Evolutionary conservation across 2,797 vertebrate species (phyloP), one percentile per base, ranked within the genome.

Genomic region (Todus mexicanus): DNA sequence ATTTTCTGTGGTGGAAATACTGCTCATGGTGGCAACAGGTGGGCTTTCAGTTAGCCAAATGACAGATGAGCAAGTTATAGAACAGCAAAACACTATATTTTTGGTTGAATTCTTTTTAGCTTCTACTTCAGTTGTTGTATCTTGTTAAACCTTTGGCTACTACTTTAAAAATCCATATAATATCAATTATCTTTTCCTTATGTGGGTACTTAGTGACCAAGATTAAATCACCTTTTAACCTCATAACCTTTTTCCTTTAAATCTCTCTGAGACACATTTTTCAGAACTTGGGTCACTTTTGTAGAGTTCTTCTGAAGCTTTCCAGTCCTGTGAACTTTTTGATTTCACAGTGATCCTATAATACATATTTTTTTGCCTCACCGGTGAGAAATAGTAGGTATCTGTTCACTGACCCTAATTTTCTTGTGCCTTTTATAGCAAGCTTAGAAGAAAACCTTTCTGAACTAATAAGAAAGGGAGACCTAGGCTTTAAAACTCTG

Each of bases 381-480:
- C 6, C 7, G 23, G 63, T 48, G 63, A 75, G 84, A 92, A 92
- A 73, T 21, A 75, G 59, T 57, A 75, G 21, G 18, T 78, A 66
- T 84, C 73, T 6, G 5, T 64, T 79, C 86, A 81, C 50, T 37
- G n/a, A 59, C 60, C 25, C 90, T 96, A 54, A 69, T 84, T 95
- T 96, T 96, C 54, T 94, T 92, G 22, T 43, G 79, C 98, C 97
- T 42, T 99, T 99, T 96, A 81, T 93, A 93, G 98, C 97, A 94
- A 98, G 74, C 89, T 98, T 98, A 75, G 98, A 98, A 96, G 95
- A 98, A 45, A 97, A 96, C 38, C 97, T 99, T 92, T 98, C 98
- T 96, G 94, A 98, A 63, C 88, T 98, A 94, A 98, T 98, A 89
- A 98, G 93, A 96, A 98, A 97, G 57, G 97, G 97, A 95, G 96